Percentiles rank a stretch among this genome's conserved stretches.
These are phyloP conservation scores for Anticlea derivata DNA, from an alignment of 2,888 invertebrate species.

Conservation along the genomic window DNA sequence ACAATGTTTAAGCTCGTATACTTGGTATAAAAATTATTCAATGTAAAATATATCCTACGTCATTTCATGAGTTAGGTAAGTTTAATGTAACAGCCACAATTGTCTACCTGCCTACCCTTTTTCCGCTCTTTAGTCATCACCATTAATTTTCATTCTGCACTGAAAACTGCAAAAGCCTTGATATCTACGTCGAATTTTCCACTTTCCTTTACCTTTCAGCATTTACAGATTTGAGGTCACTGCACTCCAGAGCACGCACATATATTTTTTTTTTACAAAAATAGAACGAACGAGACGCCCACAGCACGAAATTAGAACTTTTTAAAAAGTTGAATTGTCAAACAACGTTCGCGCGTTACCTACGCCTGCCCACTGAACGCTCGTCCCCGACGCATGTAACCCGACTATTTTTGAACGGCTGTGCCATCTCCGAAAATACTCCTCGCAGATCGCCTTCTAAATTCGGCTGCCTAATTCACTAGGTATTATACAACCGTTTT, in stretches of 20 bases:
- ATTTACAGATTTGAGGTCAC: conserved; percentile 55
- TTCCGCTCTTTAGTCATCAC: conserved; percentile 14
- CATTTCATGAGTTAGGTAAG: too few relatives aligned
- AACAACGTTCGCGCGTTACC: conserved; percentile 56
- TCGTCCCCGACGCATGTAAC: conserved; percentile 45
- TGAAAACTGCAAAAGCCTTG: conserved; percentile 19
- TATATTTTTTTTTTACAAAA: conserved; percentile 58
- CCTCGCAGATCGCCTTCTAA: conserved; percentile 4
- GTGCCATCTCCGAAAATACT: conserved; percentile 17
- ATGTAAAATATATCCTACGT: too few relatives aligned
- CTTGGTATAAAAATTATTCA: too few relatives aligned
- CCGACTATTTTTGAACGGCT: conserved; percentile 47
- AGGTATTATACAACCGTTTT: conserved; percentile 23
- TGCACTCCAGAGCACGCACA: conserved; percentile 61
- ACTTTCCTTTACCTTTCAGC: conserved; percentile 42
- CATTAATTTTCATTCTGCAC: conserved; percentile 13
- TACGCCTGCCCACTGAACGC: conserved; percentile 50
- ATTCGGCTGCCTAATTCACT: conserved; percentile 25
- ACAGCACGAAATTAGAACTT: conserved; percentile 49
- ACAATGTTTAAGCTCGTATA: too few relatives aligned
- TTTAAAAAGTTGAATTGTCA: conserved; percentile 37
- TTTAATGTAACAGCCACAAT: background rate
- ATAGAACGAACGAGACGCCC: conserved; percentile 55
- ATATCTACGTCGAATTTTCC: conserved; percentile 31
- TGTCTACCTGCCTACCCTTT: background rate